Conservation (phyloP, 2,797 vertebrate species). For the Telmatherina bonti region DNA sequence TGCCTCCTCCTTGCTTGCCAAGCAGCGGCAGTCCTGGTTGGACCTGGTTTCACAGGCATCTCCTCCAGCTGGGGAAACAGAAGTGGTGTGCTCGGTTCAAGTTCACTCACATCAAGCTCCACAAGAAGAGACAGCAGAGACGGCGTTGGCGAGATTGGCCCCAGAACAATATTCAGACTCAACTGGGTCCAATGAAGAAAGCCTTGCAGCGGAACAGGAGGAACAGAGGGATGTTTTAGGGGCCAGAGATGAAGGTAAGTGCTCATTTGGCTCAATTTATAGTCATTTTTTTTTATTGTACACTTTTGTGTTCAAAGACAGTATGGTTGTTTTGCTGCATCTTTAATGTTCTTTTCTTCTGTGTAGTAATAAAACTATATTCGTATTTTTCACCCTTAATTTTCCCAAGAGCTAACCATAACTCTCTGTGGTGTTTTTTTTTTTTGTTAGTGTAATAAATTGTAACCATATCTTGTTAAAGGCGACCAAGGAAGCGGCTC, state of each 20-base stretch:
- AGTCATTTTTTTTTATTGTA: background rate
- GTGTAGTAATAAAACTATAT: too few species aligned
- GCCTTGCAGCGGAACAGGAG: slow-evolving; percentile 3
- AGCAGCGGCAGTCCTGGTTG: slow-evolving; percentile 88
- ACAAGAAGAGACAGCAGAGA: slow-evolving; percentile 36
- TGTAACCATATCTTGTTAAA: slow-evolving; percentile 41
- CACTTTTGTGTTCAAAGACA: background rate
- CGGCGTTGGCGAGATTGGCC: slow-evolving; percentile 13
- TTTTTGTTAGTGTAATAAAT: background rate
- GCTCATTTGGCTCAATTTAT: background rate
- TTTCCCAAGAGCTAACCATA: background rate
- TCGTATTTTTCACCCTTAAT: background rate
- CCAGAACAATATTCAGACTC: slow-evolving; percentile 24
- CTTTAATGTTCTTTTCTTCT: too few species aligned
- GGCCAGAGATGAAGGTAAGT: slow-evolving; percentile 57
- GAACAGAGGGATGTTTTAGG: slow-evolving; percentile 15
- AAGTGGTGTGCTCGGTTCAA: slow-evolving; percentile 80
- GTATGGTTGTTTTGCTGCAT: background rate
- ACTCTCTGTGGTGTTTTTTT: background rate
- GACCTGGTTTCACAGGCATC: slow-evolving; percentile 82
- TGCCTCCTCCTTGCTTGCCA: slow-evolving; percentile 81
- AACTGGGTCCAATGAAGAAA: slow-evolving; percentile 25
- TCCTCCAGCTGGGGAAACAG: slow-evolving; percentile 71
- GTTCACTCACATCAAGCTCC: slow-evolving; percentile 73
- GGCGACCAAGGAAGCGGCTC: slow-evolving; percentile 59